Evolutionary conservation across 2,797 vertebrate genomes (phyloP).

Genomic region (Simalia tracyae): DNA sequence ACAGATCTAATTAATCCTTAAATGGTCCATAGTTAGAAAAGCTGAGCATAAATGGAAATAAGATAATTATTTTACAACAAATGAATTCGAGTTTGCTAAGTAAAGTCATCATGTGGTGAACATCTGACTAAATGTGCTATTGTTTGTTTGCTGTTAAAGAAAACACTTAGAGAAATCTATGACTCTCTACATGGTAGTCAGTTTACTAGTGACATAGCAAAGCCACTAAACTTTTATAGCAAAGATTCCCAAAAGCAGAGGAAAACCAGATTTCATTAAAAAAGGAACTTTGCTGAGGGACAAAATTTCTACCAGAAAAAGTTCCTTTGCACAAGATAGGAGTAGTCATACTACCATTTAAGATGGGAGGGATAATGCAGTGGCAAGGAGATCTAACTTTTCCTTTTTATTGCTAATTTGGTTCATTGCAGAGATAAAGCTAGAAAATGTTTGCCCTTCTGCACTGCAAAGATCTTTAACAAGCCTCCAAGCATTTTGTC

Average conservation of each 20-base stretch:
- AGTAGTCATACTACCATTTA: not conserved
- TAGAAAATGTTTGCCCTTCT: constrained; percentile 27
- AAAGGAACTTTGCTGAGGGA: not conserved
- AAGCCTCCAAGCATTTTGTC: not conserved
- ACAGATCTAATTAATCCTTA: not conserved
- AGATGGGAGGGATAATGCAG: constrained; percentile 11
- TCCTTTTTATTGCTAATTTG: constrained; percentile 49
- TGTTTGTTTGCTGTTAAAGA: not conserved
- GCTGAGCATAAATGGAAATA: not conserved
- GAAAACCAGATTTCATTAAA: not conserved
- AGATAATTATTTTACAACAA: not conserved
- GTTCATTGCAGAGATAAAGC: constrained; percentile 15
- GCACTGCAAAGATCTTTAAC: constrained; percentile 20
- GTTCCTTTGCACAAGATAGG: not conserved
- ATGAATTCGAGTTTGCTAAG: not conserved
- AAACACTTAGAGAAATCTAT: not conserved
- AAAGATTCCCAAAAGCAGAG: not conserved
- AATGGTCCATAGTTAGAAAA: not conserved
- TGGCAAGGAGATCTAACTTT: constrained; percentile 44
- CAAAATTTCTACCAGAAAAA: not conserved
- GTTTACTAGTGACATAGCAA: not conserved
- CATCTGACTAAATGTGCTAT: not conserved
- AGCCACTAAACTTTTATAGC: not conserved
- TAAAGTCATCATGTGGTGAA: not conserved
- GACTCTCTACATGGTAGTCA: too few relatives aligned